These are phyloP conservation scores for Festucalex cinctus DNA, from an alignment of 2,113 vertebrate genomes.

Conservation along the genomic window DNA sequence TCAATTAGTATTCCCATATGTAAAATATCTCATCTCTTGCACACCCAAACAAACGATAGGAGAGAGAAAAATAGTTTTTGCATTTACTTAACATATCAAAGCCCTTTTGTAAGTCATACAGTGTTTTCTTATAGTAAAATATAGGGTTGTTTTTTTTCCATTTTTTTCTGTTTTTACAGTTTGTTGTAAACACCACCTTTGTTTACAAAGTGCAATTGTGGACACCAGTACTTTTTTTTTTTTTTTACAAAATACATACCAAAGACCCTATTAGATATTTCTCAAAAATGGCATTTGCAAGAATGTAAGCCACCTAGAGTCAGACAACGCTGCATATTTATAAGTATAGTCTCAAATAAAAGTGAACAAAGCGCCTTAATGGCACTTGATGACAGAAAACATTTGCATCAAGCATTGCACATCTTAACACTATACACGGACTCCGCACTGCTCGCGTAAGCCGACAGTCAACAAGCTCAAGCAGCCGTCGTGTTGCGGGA, in stretches of 20 bases:
- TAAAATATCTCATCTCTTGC: slow-evolving; percentile 26
- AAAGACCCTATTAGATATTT: slow-evolving; percentile 43
- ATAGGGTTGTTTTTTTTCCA: slow-evolving; percentile 11
- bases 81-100: slow-evolving; percentile 29
- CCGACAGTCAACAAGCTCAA: slow-evolving; percentile 10
- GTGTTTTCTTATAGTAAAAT: slow-evolving; percentile 41
- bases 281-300: slow-evolving; percentile 37
- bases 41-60: slow-evolving; percentile 18
- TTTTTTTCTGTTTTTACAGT: slow-evolving; percentile 39
- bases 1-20: slow-evolving; percentile 33
- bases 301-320: slow-evolving; percentile 34
- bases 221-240: slow-evolving; percentile 22
- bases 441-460: slow-evolving; percentile 17
- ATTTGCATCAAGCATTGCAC: slow-evolving; percentile 50
- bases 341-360: slow-evolving; percentile 41
- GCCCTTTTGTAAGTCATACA: slow-evolving; percentile 46
- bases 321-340: slow-evolving; percentile 38
- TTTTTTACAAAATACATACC: slow-evolving; percentile 30
- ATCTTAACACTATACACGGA: slow-evolving; percentile 37
- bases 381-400: slow-evolving; percentile 31
- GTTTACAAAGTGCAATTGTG: slow-evolving; percentile 52
- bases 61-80: slow-evolving; percentile 19
- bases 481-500: not conserved
- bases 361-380: slow-evolving; percentile 55
- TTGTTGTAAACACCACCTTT: slow-evolving; percentile 26